Evolutionary conservation across 2,113 vertebrate species (phyloP).

Genomic region (Phodopus roborovskii): DNA sequence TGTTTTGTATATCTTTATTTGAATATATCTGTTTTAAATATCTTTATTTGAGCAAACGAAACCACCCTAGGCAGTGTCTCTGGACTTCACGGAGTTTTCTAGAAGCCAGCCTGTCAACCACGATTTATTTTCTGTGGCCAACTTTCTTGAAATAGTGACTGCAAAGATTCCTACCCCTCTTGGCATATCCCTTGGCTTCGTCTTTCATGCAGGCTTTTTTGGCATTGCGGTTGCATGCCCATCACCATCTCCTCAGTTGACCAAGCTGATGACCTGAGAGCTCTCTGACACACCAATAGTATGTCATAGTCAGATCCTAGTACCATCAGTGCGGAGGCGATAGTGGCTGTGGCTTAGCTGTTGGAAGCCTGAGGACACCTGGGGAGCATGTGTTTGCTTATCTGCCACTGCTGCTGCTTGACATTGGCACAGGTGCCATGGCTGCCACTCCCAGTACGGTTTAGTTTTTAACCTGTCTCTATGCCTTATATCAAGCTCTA

Average conservation of each 20-base stretch:
- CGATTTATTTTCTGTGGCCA: background rate
- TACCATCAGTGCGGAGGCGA: too few species aligned
- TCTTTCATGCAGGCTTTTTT: background rate
- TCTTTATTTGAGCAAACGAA: constrained; percentile 23
- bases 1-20: constrained; percentile 22
- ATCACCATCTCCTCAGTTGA: background rate
- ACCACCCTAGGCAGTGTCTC: background rate
- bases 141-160: background rate
- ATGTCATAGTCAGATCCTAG: background rate
- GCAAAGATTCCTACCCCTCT: background rate
- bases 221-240: background rate
- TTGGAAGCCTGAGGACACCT: background rate
- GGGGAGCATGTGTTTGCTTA: background rate
- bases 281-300: background rate
- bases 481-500: background rate
- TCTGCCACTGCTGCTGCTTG: background rate
- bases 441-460: background rate
- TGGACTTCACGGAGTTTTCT: background rate
- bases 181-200: background rate
- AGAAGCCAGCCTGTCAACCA: background rate
- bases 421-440: background rate
- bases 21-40: background rate
- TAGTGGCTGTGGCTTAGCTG: background rate
- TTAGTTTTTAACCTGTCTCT: background rate
- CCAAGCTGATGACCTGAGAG: background rate